A percentile compares a stretch with the other conserved stretches of the same genome.
These are phyloP conservation scores for Microcebus murinus DNA, from an alignment of 2,113 vertebrate genomes.

Conservation along the genomic window DNA sequence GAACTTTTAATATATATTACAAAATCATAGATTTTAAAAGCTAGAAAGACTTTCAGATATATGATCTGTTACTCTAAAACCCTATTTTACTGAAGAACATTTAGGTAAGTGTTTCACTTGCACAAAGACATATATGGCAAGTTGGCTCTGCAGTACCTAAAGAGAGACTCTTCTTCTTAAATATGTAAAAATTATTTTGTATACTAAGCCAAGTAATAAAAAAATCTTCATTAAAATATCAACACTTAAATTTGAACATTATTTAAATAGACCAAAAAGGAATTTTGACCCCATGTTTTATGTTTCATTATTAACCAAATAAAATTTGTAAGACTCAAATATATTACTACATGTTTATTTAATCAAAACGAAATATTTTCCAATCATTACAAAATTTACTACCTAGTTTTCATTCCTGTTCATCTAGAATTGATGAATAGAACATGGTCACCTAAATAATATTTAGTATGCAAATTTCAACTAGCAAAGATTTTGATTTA, in stretches of 20 bases:
- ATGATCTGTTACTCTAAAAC: not conserved
- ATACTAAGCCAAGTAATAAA: not conserved
- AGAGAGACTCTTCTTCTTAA: not conserved
- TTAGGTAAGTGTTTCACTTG: not conserved
- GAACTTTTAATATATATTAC: not conserved
- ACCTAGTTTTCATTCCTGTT: not conserved
- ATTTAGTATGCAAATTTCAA: not conserved
- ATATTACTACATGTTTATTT: not conserved
- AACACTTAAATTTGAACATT: slow-evolving; percentile 17
- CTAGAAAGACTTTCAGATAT: not conserved
- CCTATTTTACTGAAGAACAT: not conserved
- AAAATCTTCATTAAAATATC: not conserved
- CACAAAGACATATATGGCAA: not conserved
- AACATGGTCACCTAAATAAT: not conserved
- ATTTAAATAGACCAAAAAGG: slow-evolving; percentile 10
- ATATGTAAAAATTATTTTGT: not conserved
- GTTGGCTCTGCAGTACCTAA: too few species aligned
- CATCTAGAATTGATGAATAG: not conserved
- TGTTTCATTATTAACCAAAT: slow-evolving; percentile 22
- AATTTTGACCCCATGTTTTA: not conserved
- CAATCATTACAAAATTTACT: not conserved
- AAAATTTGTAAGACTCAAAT: slow-evolving; percentile 14
- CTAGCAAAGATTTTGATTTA: not conserved
- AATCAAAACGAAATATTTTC: slow-evolving; percentile 13
- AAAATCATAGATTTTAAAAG: not conserved